These are phyloP conservation scores for Dicerorhinus sumatrensis DNA, from an alignment of 2,113 vertebrate species.

Conservation along the genomic window DNA sequence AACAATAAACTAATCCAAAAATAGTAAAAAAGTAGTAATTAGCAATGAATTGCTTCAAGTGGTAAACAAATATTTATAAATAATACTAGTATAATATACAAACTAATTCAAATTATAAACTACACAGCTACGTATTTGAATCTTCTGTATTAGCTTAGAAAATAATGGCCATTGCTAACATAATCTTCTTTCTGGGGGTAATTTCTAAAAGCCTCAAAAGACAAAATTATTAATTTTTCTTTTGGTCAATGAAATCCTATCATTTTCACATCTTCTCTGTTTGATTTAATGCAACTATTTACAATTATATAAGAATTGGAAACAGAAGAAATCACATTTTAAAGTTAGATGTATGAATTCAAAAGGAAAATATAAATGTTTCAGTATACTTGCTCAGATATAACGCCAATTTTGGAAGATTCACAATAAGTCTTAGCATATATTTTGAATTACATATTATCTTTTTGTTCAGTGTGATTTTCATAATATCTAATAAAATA, in stretches of 20 bases:
- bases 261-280: neutral
- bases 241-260: neutral
- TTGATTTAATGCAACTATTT: neutral
- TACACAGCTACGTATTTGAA: neutral
- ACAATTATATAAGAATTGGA: neutral
- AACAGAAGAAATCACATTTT: neutral
- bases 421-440: neutral
- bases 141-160: neutral
- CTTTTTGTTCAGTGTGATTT: neutral
- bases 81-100: neutral
- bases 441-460: neutral
- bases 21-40: neutral
- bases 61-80: neutral
- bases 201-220: neutral
- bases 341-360: neutral
- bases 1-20: neutral
- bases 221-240: neutral
- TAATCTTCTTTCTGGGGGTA: neutral
- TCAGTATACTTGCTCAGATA: neutral
- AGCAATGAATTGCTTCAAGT: neutral
- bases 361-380: neutral
- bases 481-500: neutral
- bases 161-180: neutral
- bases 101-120: neutral
- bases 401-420: neutral